These are phyloP conservation scores for Gymnobelideus leadbeateri DNA, from an alignment of 2,113 vertebrate genomes.

Conservation along the genomic window DNA sequence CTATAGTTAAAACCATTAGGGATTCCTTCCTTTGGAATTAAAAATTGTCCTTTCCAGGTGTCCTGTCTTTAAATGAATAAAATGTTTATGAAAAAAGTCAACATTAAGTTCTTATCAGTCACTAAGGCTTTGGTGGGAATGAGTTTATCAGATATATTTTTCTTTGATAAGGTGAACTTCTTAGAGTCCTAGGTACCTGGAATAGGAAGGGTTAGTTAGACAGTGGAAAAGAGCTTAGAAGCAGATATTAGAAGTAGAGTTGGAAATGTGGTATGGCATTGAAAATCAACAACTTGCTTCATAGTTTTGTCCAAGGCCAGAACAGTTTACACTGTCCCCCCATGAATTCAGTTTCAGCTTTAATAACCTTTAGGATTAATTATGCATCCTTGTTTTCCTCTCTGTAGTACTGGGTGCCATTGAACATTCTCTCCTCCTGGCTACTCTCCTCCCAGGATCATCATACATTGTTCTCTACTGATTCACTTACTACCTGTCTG, in stretches of 20 bases:
- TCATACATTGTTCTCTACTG: too few relatives aligned
- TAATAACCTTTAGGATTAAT: neutral
- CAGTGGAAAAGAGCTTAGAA: neutral
- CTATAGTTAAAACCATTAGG: neutral
- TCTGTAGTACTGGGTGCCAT: too few relatives aligned
- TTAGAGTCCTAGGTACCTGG: neutral
- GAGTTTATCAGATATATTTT: neutral
- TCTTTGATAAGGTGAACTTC: constrained; percentile 2
- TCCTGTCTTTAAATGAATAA: neutral
- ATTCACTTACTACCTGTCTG: too few relatives aligned
- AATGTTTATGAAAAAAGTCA: neutral
- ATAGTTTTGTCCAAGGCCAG: neutral
- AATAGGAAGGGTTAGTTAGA: neutral
- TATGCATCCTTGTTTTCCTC: neutral
- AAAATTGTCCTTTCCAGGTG: neutral
- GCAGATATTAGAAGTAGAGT: neutral
- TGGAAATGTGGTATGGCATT: neutral
- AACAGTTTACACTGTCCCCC: neutral
- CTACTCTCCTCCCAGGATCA: too few relatives aligned
- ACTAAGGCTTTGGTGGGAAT: neutral
- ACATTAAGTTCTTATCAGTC: neutral
- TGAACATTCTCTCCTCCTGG: too few relatives aligned
- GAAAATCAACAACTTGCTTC: neutral
- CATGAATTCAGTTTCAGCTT: neutral
- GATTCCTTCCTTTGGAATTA: neutral